Conservation (phyloP, 2,797 vertebrate species). For the Sphenopsis melanotis region DNA sequence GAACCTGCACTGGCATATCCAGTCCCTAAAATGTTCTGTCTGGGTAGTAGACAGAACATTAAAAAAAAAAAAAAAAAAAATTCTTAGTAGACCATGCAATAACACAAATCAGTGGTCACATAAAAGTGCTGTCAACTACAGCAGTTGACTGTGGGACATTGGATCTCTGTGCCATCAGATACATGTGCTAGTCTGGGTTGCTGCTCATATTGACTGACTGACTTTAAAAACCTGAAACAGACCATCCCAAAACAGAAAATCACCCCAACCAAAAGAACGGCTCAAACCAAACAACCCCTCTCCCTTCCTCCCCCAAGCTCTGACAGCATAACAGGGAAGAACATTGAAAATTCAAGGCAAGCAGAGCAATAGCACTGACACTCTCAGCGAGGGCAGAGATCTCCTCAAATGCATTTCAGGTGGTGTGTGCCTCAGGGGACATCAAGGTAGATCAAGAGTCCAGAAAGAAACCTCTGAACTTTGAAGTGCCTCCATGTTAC, state of each 20-base stretch:
- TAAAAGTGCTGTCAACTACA: not conserved
- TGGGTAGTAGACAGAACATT: not conserved
- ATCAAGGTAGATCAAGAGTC: not conserved
- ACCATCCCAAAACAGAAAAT: not conserved
- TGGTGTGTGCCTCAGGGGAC: not conserved
- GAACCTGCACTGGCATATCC: not conserved
- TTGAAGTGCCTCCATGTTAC: not conserved
- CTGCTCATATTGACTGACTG: not conserved
- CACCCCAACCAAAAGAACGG: fast-evolving
- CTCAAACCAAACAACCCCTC: not conserved
- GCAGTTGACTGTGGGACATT: not conserved
- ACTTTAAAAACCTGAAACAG: not conserved
- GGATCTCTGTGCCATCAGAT: not conserved
- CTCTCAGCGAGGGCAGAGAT: not conserved
- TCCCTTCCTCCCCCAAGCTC: not conserved
- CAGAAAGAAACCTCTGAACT: not conserved
- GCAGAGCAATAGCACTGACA: not conserved
- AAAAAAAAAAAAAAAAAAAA: not conserved
- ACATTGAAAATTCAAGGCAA: not conserved
- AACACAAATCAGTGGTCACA: not conserved
- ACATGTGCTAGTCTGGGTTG: not conserved
- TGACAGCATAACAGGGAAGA: not conserved
- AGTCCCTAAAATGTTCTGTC: not conserved
- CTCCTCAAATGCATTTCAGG: not conserved
- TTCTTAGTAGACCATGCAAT: not conserved